Base-by-base conservation (phyloP, 2,797 vertebrate species). In the Enteromius unitaeniatus region DNA sequence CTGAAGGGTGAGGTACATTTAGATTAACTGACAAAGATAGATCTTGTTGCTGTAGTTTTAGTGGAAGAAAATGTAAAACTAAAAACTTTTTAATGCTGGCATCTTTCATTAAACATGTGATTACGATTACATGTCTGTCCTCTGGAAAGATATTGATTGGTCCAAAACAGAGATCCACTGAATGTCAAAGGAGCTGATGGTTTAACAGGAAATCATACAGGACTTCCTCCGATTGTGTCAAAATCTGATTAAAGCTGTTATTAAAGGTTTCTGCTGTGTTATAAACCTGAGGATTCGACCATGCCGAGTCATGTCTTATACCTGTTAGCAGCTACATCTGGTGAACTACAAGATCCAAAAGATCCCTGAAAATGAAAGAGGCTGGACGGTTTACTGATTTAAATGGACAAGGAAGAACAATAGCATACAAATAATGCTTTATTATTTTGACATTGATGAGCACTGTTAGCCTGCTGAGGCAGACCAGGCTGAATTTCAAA, bases 241-340 rank as follows among this genome's bases (percentile, higher is more conserved):
- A n/a, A n/a, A n/a, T n/a, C n/a, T n/a, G n/a, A n/a, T n/a, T n/a
- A n/a, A n/a, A n/a, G n/a, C 42, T 28, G 47, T 68, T 65, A 34
- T 74, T 5, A 75, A 55, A 0, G 70, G 28, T 67, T 58, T 23
- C 11, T 65, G 58, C 31, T 65, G 34, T 64, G 9, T 60, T 80
- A 49, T 23, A 62, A n/a, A 68, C 64, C 13, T 72, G 31, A 34
- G 70, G 69, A 84, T 62, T 79, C 42, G 40, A 31, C 40, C 31
- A 19, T 79, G 77, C 83, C 42, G 58, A 65, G 23, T 81, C 78
- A 51, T 76, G 28, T 80, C 62, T 55, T 21, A 34, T 69, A 80
- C 60, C 72, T 75, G 60, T 49, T 34, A 65, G 37, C 34, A 6
- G 73, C 73, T 42, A 76, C 34, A 42, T 51, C 28, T 31, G 42